Evolutionary conservation across 2,113 vertebrate genomes (phyloP).

Genomic region (Anolis carolinensis): DNA sequence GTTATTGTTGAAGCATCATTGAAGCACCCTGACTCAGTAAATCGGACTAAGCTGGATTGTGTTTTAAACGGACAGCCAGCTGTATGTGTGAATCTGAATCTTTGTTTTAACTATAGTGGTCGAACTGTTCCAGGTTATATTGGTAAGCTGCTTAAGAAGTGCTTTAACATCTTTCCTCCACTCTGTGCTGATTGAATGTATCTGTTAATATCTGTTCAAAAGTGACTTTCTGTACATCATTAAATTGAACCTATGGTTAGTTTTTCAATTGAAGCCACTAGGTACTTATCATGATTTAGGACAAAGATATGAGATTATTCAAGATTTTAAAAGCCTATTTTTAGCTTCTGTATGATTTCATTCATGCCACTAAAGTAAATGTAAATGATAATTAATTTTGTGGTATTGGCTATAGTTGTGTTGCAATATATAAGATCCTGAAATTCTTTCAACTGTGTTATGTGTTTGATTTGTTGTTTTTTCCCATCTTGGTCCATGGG

Average conservation of each 20-base stretch:
- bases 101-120: slow-evolving; percentile 90
- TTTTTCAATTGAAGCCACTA: background rate
- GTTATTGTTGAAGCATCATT: slow-evolving; percentile 86
- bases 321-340: background rate
- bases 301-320: too few relatives aligned
- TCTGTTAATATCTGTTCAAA: background rate
- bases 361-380: background rate
- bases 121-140: slow-evolving; percentile 81
- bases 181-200: background rate
- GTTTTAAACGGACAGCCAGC: slow-evolving; percentile 78
- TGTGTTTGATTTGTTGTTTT: too few relatives aligned
- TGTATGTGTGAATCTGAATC: slow-evolving; percentile 81
- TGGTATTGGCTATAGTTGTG: background rate
- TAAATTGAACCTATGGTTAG: background rate
- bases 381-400: background rate
- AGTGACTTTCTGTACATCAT: background rate
- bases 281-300: background rate
- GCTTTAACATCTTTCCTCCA: background rate
- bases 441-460: too few relatives aligned
- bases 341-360: background rate
- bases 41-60: slow-evolving; percentile 81
- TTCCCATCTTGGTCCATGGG: too few relatives aligned
- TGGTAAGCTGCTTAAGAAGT: slow-evolving; percentile 75
- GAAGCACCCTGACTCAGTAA: slow-evolving; percentile 81
- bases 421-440: background rate